A percentile compares a stretch with the other conserved stretches of the same genome.
Evolutionary conservation across 2,888 invertebrate species (phyloP).

Genomic region (Patella pellucida): DNA sequence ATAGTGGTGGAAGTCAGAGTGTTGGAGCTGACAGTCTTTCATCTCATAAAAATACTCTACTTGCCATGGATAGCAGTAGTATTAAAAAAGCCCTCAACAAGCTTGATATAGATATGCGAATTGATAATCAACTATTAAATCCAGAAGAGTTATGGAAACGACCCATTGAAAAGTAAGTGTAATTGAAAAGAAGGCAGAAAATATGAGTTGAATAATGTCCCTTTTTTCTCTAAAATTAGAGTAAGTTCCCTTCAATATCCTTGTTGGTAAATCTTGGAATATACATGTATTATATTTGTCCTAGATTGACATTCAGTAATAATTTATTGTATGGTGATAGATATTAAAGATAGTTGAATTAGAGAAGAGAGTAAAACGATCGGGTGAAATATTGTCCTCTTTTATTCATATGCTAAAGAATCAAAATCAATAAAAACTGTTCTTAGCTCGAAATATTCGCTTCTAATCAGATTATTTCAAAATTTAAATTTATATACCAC

Average conservation of each 20-base stretch:
- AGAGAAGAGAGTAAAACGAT: too few relatives aligned
- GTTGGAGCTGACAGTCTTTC: constrained; percentile 73
- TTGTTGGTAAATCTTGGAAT: too few relatives aligned
- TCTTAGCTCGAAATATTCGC: too few relatives aligned
- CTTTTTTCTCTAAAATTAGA: background rate
- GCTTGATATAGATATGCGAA: constrained; percentile 60
- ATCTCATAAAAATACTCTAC: constrained; percentile 80
- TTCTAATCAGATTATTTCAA: too few relatives aligned
- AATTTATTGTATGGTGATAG: too few relatives aligned
- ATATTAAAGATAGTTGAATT: too few relatives aligned
- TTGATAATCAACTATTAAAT: constrained; percentile 74
- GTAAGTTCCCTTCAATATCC: background rate
- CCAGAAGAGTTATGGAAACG: constrained; percentile 91
- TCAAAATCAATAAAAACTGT: too few relatives aligned
- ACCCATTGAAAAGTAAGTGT: constrained; percentile 56
- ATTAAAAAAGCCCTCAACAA: constrained; percentile 37
- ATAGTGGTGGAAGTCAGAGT: constrained; percentile 71
- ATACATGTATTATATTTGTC: too few relatives aligned
- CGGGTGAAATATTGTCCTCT: too few relatives aligned
- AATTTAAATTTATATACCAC: background rate
- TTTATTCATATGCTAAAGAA: too few relatives aligned
- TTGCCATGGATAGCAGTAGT: constrained; percentile 77
- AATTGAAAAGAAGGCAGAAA: background rate
- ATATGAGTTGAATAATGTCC: background rate
- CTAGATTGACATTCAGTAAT: too few relatives aligned